Evolutionary conservation across 2,888 invertebrate genomes (phyloP), one percentile per base, ranked within the genome.

Genomic region (Scelioninae gen. 1): DNA sequence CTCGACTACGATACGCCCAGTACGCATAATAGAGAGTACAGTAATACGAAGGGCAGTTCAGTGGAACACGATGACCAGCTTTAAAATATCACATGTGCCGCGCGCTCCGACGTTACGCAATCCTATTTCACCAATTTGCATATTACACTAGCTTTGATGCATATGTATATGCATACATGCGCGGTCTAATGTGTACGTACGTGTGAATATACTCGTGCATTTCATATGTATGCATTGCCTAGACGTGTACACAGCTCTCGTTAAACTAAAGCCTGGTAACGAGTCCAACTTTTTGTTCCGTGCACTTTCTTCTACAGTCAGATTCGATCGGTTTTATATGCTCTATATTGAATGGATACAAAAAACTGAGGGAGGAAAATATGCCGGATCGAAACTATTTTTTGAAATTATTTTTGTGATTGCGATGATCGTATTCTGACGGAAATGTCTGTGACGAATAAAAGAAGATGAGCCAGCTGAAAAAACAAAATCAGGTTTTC

Each of bases 41-140:
- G 71, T 71, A 82, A 82, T 82, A 82, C 71, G 82, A 82, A 55
- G 76, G 76, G 76, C 65, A 83, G 62, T 63, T 71, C 75, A 71
- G 66, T 63, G 71, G 76, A 76, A 75, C 78, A 74, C 85, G 82
- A 83, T 82, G 86, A 80, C 80, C 81, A 80, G 89, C 86, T 86
- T 88, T 86, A 86, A 89, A 90, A 89, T 90, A 89, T 88, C 88
- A 87, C 85, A 84, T 84, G 65, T 58, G 86, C 85, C 85, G 83
- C 84, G 87, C 76, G 87, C 78, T 87, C 86, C 85, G 74, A 77
- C 86, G 85, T 86, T 85, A 85, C 86, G 87, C 89, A 88, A 90
- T 90, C 88, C 89, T 88, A 89, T 91, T 91, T 89, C 89, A 86
- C 87, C 88, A 91, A 90, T 91, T 91, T 91, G 89, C 91, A 91